Evolutionary conservation across 2,797 vertebrate genomes (phyloP), one percentile per base, ranked within the genome.

Genomic region (Petrocephalus schoutedeni): DNA sequence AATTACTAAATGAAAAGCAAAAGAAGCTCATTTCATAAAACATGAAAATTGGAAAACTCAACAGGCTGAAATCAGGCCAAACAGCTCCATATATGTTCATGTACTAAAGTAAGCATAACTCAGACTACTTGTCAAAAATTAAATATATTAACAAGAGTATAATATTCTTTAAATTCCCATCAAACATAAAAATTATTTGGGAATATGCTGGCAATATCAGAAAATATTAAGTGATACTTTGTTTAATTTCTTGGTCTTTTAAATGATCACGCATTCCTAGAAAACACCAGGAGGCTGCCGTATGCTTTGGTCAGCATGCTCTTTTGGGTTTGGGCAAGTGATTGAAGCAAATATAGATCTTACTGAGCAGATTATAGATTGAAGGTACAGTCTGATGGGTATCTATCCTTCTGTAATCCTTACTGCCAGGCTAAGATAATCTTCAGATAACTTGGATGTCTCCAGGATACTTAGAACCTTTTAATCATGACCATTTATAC

Each of bases 331-430:
- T 56, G 64, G 28, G 64, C 53, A 77, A 71, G 28, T 51, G 83
- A 85, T 32, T 74, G 88, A 86, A 67, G 64, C 14, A 64, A 88
- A 86, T 88, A 54, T 85, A 88, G 84, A 86, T 58, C 84, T 88
- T 86, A 84, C 67, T 71, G 74, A 54, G 59, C 83, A 85, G 59
- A 28, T 54, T 87, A 74, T 87, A 53, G 86, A 87, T 87, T 58
- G 87, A 85, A 53, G 21, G 59, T 56, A 77, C 57, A 88, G 88
- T 36, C 64, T 32, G 85, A 86, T 86, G 84, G 67, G 32, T 86
- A 80, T 87, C 54, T 67, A 59, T 56, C n/a, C 56, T 61, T 36
- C 88, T 59, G 56, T 59, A 80, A 54, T 87, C 88, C 67, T 51
- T 67, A 86, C 88, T 61, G 21, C 87, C 88, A 89, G 85, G 32